phyloP scores from a whole-genome alignment of 35 echinoderm and acorn worm genomes.

The Lytechinus variegatus region DNA sequence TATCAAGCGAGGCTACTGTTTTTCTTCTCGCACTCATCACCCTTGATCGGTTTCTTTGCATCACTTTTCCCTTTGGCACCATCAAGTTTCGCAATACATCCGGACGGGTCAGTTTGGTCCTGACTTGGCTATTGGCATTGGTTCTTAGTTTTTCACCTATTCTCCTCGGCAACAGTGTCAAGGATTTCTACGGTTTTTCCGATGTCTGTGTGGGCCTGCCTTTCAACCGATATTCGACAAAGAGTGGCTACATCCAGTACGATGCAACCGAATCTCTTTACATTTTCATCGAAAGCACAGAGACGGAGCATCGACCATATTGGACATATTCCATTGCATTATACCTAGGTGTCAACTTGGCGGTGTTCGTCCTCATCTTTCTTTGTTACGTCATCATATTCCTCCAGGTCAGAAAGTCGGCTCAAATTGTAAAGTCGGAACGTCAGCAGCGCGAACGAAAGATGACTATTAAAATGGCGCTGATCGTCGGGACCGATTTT shows the following conservation, averaged over 20 bases:
- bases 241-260: conserved; percentile 41
- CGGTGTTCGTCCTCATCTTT: conserved; percentile 58
- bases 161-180: conserved; percentile 41
- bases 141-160: conserved; percentile 48
- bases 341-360: conserved; percentile 70
- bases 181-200: conserved; percentile 59
- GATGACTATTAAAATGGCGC: conserved; percentile 25
- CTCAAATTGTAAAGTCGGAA: neutral
- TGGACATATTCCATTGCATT: conserved; percentile 78
- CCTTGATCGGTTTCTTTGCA: conserved; percentile 58
- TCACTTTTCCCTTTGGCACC: conserved; percentile 59
- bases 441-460: neutral
- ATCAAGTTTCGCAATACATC: conserved; percentile 31
- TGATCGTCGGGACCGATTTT: conserved; percentile 56
- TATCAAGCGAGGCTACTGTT: conserved; percentile 68
- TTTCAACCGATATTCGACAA: neutral
- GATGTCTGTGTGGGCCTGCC: conserved; percentile 71
- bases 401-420: conserved; percentile 55
- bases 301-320: conserved; percentile 37
- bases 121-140: conserved; percentile 45
- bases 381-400: conserved; percentile 69
- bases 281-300: neutral
- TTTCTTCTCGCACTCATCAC: conserved; percentile 66
- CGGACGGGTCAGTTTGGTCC: neutral
- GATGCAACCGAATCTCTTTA: neutral